A percentile compares a stretch with the other conserved stretches of the same genome.
Conservation (phyloP, 2,888 invertebrate species). For the Andrena hattorfiana region DNA sequence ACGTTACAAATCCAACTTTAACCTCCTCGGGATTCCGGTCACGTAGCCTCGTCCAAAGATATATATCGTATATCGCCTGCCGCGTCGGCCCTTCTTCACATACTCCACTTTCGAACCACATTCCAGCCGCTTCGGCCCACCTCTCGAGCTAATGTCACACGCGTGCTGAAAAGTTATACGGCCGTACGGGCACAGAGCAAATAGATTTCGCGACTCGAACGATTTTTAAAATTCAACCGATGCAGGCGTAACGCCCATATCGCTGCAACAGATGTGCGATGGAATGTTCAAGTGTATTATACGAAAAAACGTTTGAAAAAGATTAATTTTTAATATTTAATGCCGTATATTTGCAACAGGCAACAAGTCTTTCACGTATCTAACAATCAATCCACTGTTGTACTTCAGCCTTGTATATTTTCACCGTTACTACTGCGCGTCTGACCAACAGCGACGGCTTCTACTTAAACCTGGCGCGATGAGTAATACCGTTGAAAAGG, state of each 20-base stretch:
- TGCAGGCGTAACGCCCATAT: slow-evolving; percentile 15
- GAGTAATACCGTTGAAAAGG: neutral
- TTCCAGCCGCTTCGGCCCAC: slow-evolving; percentile 78
- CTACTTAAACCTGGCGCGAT: neutral
- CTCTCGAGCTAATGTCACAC: slow-evolving; percentile 70
- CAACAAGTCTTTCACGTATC: neutral
- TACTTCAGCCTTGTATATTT: neutral
- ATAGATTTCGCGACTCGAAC: slow-evolving; percentile 42
- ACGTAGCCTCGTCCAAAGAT: slow-evolving; percentile 82
- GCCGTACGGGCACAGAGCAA: neutral
- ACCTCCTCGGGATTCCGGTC: slow-evolving; percentile 81
- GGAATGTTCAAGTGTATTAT: neutral
- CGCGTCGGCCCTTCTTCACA: slow-evolving; percentile 78
- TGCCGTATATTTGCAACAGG: neutral
- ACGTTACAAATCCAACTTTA: slow-evolving; percentile 84
- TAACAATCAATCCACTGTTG: neutral
- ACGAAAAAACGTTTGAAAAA: neutral
- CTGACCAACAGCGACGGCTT: neutral
- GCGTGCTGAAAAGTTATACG: slow-evolving; percentile 62
- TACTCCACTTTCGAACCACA: slow-evolving; percentile 83
- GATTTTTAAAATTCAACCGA: slow-evolving; percentile 11
- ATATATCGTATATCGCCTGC: slow-evolving; percentile 79
- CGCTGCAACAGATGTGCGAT: neutral
- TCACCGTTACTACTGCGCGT: neutral
- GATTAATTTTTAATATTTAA: neutral